Evolutionary conservation across 2,888 invertebrate genomes (phyloP), one percentile per base, ranked within the genome.

Genomic region (Brachyptera risi): DNA sequence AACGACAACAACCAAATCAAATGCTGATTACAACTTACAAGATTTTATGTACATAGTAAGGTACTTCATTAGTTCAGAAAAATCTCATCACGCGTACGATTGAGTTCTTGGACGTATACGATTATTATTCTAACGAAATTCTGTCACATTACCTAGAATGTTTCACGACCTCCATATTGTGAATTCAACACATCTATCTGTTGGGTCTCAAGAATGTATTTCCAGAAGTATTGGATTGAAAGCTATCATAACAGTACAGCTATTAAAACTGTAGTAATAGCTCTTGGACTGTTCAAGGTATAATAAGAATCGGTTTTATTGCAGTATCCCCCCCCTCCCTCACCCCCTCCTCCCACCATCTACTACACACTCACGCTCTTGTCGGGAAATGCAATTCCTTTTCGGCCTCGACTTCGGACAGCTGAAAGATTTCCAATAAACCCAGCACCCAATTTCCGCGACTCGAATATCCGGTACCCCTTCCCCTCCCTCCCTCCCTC

Each of bases 381-480:
- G 21, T 31, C 54, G 54, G 54, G 54, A 64, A 64, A 64, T 64
- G 64, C 64, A 64, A 64, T 64, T 64, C 64, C 65, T 65, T 61
- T 58, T 59, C 61, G 63, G 60, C 44, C 61, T 57, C 58, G 54
- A 54, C 54, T 54, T 54, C 71, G 75, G 74, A 75, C 75, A 74
- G 73, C 73, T 74, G 74, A 75, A 75, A 75, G 74, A 75, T 75
- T 75, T 75, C 75, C 75, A 75, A 75, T 75, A 75, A 75, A 74
- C 73, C 74, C 73, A 73, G 73, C 69, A 72, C 72, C 73, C 74
- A 74, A 73, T 73, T 74, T 73, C 73, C 73, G 72, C 71, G 71
- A 69, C 71, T 68, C 66, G 71, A 72, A 73, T 73, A 73, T 73
- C 73, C 73, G 70, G 62, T 63, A 65, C 64, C 62, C 56, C 50